Evolutionary conservation across 2,797 vertebrate genomes (phyloP).

Genomic region (Myotis vivesi): DNA sequence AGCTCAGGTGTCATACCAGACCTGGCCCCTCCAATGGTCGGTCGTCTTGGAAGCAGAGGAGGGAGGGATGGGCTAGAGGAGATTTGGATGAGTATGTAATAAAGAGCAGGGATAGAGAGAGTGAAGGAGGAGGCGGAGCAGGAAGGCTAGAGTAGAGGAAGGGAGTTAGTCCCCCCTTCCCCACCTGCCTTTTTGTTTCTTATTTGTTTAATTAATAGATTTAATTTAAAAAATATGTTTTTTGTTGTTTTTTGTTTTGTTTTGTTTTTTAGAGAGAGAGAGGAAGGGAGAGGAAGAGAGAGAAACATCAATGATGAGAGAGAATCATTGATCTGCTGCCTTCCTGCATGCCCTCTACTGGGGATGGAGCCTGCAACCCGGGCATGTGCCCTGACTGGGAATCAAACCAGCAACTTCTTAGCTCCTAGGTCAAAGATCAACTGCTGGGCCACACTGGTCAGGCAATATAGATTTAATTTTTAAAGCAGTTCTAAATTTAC

Average conservation of each 20-base stretch:
- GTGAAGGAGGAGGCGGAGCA: neutral
- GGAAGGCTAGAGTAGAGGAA: neutral
- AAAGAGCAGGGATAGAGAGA: too few species aligned
- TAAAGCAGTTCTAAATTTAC: neutral
- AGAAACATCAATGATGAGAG: neutral
- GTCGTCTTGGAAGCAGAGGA: neutral
- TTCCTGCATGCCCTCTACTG: too few species aligned
- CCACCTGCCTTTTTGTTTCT: neutral
- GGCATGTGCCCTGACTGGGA: neutral
- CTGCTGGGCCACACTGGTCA: neutral
- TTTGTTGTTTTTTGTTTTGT: too few species aligned
- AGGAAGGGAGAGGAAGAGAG: neutral
- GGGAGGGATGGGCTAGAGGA: too few species aligned
- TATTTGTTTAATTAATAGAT: neutral
- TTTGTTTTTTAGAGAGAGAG: neutral
- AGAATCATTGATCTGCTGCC: neutral
- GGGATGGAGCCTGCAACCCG: neutral
- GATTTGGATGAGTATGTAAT: too few species aligned
- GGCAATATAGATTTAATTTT: neutral
- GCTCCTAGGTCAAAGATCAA: neutral
- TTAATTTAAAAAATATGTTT: neutral
- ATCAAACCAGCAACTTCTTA: neutral
- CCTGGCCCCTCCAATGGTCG: rapidly evolving
- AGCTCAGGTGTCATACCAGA: rapidly evolving
- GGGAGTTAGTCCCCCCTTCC: neutral